Base-by-base conservation (phyloP, 2,888 invertebrate genomes). In the Rosalia funebris region DNA sequence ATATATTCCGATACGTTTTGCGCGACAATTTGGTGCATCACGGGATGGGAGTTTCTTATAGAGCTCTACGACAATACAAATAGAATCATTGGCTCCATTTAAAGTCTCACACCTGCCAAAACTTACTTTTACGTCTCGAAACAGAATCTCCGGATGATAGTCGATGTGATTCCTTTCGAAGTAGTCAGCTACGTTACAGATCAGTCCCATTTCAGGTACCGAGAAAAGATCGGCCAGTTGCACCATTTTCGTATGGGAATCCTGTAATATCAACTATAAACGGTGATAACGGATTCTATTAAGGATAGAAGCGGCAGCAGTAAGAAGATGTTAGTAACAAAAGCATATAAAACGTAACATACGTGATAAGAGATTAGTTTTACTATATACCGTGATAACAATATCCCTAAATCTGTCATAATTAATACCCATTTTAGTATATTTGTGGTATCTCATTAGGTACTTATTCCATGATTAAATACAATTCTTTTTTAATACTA, bases 171-270 rank as follows among this genome's bases (percentile, higher is more conserved):
- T 92, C 53, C 86, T 87, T 68, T 92, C 89, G 76, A 98, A 96
- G 83, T 92, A 95, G 83, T 98, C 95, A 0, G 95, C 93, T 1
- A 98, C 93, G 82, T 96, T 95, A 73, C 96, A 94, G 1, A 98
- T 83, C 37, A 98, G 83, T 67, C 93, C 91, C 91, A 97, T 96
- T 85, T 98, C 97, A 19, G 98, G 98, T 41, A 98, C 92, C 4
- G 97, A 96, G 83, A 98, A 98, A 54, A 98, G 82, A 84, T 98
- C 98, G 2, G 97, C 96, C 71, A 98, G 83, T 79, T 98, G 98
- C 12, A 95, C 90, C 96, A 98, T 96, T 81, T 89, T 89, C 1
- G 88, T 84, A 70, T 85, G 82, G 62, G 83, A 83, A 59, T 86
- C 83, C 86, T 88, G 83, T 68, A 80, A 79, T 67, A 69, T 64